Percentiles rank a stretch among this genome's conserved stretches.
Evolutionary conservation across 2,113 vertebrate species (phyloP).

Genomic region (Athene noctua): DNA sequence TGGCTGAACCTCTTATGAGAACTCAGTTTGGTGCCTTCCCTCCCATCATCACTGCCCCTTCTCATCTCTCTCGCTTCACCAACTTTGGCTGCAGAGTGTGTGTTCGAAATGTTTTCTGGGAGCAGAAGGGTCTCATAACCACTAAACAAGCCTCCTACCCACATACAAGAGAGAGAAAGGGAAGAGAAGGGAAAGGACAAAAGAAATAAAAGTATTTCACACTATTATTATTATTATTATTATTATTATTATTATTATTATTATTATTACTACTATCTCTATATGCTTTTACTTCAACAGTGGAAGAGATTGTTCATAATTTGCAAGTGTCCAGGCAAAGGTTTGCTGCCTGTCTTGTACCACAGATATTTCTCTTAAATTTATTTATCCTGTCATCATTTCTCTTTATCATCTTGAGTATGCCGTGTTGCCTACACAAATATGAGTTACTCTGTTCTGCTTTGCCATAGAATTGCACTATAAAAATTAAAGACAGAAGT

Average conservation of each 20-base stretch:
- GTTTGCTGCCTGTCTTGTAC: background rate
- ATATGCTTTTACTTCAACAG: background rate
- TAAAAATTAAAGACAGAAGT: background rate
- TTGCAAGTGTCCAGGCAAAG: background rate
- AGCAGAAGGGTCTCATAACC: background rate
- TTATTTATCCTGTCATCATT: background rate
- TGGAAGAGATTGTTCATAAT: background rate
- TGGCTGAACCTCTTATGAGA: conserved; percentile 40
- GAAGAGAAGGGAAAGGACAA: background rate
- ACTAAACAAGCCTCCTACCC: background rate
- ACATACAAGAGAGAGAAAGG: background rate
- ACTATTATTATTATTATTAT: background rate
- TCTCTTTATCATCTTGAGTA: background rate
- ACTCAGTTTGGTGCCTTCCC: conserved; percentile 25
- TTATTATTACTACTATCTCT: background rate
- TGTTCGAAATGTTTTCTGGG: conserved; percentile 1
- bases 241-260: too few species aligned
- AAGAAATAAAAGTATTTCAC: background rate
- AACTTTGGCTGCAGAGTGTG: background rate
- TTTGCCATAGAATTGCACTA: background rate
- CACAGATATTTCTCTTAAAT: background rate
- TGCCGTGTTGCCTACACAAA: background rate
- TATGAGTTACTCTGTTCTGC: background rate
- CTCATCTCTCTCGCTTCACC: conserved; percentile 56
- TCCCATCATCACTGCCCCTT: conserved; percentile 49